Percentiles rank a stretch among this genome's conserved stretches.
phyloP scores from a whole-genome alignment of 2,888 invertebrate genomes.

The Polydrusus tereticollis region DNA sequence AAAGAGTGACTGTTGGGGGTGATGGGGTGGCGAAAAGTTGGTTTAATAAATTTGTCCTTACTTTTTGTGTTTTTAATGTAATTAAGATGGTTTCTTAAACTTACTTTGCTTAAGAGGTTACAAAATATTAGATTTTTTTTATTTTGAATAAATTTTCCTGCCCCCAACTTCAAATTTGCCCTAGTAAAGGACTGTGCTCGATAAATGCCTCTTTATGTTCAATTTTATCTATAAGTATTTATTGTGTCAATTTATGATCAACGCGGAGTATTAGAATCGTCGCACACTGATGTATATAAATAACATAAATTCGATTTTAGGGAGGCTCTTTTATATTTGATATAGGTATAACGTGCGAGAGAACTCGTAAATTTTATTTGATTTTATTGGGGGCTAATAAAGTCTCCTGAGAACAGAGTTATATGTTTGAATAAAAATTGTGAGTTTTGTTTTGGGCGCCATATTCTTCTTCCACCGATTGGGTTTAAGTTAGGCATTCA shows the following conservation, averaged over 20 bases:
- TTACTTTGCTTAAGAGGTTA: background rate
- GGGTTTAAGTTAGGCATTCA: background rate
- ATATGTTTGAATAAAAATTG: background rate
- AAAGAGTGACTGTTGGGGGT: slow-evolving; percentile 19
- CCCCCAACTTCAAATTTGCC: too few species aligned
- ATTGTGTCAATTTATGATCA: background rate
- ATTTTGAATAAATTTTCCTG: too few species aligned
- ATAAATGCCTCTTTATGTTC: too few species aligned
- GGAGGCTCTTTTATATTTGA: background rate
- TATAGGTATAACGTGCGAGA: slow-evolving; percentile 22
- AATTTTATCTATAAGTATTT: background rate
- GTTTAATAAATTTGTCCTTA: slow-evolving; percentile 35
- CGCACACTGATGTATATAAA: background rate
- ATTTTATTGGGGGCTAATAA: slow-evolving; percentile 26
- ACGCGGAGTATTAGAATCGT: background rate
- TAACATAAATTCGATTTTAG: background rate
- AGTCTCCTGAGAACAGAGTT: slow-evolving; percentile 18
- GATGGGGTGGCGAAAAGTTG: slow-evolving; percentile 31
- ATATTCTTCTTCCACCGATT: background rate
- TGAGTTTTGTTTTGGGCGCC: background rate
- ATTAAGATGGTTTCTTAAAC: background rate
- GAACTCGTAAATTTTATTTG: slow-evolving; percentile 30
- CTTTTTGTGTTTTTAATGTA: slow-evolving; percentile 19
- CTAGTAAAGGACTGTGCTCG: too few species aligned
- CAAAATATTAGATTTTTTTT: too few species aligned